These are phyloP conservation scores for Teleogryllus occipitalis DNA, from an alignment of 1,140 invertebrate genomes.

Conservation along the genomic window DNA sequence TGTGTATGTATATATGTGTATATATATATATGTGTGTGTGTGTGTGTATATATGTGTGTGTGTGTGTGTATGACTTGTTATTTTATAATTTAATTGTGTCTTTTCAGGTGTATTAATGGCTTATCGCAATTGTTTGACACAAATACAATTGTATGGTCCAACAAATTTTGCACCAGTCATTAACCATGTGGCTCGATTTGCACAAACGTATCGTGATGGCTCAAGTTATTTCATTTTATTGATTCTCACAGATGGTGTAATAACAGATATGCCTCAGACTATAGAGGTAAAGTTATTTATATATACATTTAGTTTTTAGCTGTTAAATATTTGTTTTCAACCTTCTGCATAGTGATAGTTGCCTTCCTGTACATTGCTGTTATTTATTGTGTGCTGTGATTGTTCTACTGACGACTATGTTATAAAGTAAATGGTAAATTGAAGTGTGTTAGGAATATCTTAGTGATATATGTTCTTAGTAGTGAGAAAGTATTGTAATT, in stretches of 20 bases:
- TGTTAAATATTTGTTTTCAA: constrained; percentile 2
- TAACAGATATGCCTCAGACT: constrained; percentile 56
- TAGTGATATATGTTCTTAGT: too few relatives aligned
- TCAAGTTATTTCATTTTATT: constrained; percentile 54
- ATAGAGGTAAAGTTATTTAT: constrained; percentile 36
- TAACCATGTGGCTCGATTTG: constrained; percentile 44
- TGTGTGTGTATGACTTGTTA: too few relatives aligned
- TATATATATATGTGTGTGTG: not conserved
- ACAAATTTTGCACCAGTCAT: constrained; percentile 60
- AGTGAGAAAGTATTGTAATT: too few relatives aligned
- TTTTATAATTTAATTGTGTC: not conserved
- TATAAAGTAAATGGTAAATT: too few relatives aligned
- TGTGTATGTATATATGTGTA: not conserved
- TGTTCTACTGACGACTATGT: too few relatives aligned
- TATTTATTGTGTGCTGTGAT: too few relatives aligned
- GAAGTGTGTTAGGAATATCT: too few relatives aligned
- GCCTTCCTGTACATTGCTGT: too few relatives aligned
- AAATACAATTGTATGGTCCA: constrained; percentile 53
- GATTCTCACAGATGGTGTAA: constrained; percentile 59
- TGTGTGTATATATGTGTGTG: too few relatives aligned
- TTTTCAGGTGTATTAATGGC: constrained; percentile 33
- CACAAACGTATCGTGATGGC: constrained; percentile 38
- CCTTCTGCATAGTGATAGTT: too few relatives aligned
- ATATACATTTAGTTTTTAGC: not conserved
- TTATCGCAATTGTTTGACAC: constrained; percentile 37